Evolutionary conservation across 2,888 invertebrate species (phyloP), one percentile per base, ranked within the genome.

Genomic region (Pandemis corylana): DNA sequence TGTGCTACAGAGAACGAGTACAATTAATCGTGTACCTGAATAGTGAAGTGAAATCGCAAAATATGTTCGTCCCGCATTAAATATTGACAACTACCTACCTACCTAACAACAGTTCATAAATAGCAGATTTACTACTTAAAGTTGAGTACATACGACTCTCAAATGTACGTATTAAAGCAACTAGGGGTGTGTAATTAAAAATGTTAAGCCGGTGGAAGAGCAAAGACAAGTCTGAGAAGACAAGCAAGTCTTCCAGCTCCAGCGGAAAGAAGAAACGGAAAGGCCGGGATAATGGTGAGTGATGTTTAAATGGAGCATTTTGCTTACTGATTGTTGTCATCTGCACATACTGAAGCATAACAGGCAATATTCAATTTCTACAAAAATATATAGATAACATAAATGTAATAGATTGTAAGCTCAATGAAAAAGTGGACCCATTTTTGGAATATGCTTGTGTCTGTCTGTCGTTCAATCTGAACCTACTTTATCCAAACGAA

Each of bases 121-220:
- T 42, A 15, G 7, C 7, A 7, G 42, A 9, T 42, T 36, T n/a
- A 41, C 62, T 62, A 62, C 3, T 41, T 59, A 49, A 66, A 49
- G 49, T 49, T 20, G 49, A 68, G 63, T 69, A 15, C 56, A 44
- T 56, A 63, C 42, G 12, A 61, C 69, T 51, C 61, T 65, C 61
- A 75, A 75, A 75, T 75, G 75, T 46, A 67, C 70, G 67, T 63
- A 9, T 51, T 70, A 20, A 70, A 66, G 44, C 28, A 36, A 36
- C 20, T 66, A 56, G 13, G 46, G 56, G 36, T 36, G 61, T 72
- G 68, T 73, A 72, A 71, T 67, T 41, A 62, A 84, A 90, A 89
- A 97, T 97, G 97, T 95, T 97, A 90, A 97, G 96, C 85, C 96
- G 97, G 85, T 97, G 97, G 97, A 97, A 97, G 90, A 97, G 96